Percentiles rank a stretch among this genome's conserved stretches.
phyloP scores from a whole-genome alignment of 2,797 vertebrate genomes.

The Siniperca obscura region DNA sequence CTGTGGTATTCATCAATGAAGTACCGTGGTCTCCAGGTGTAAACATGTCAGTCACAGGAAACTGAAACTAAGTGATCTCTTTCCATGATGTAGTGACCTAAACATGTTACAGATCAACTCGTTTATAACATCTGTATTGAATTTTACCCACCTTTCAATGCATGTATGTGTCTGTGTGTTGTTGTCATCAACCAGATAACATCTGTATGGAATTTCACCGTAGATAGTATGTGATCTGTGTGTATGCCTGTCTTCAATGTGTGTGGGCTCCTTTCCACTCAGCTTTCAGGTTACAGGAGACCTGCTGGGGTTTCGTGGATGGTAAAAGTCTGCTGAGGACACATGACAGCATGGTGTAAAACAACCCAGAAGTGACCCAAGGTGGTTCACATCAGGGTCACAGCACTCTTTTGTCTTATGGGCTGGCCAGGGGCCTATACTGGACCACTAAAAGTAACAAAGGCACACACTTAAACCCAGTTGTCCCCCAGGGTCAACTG shows the following conservation, averaged over 20 bases:
- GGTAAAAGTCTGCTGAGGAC: constrained; percentile 53
- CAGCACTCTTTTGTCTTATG: constrained; percentile 64
- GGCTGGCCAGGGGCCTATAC: constrained; percentile 49
- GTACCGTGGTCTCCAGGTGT: constrained; percentile 50
- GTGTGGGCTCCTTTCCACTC: constrained; percentile 48
- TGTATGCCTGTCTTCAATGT: constrained; percentile 20
- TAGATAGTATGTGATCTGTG: constrained; percentile 27
- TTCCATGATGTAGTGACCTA: constrained; percentile 24
- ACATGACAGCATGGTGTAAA: constrained; percentile 60
- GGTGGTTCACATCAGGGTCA: constrained; percentile 72
- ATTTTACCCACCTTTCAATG: constrained; percentile 38
- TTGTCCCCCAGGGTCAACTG: constrained; percentile 55
- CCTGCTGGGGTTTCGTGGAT: constrained; percentile 52
- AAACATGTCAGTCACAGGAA: constrained; percentile 68
- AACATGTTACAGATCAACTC: constrained; percentile 44
- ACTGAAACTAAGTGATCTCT: constrained; percentile 38
- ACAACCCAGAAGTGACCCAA: constrained; percentile 59
- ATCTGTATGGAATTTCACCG: constrained; percentile 52
- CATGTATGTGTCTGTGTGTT: constrained; percentile 6
- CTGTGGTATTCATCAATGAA: constrained; percentile 65
- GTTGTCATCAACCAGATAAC: constrained; percentile 42
- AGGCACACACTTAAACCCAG: constrained; percentile 62
- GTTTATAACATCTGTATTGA: constrained; percentile 49
- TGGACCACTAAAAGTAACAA: constrained; percentile 71
- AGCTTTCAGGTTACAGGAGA: constrained; percentile 39